Evolutionary conservation across 2,113 vertebrate genomes (phyloP), one percentile per base, ranked within the genome.

Genomic region (Daphoenositta chrysoptera): DNA sequence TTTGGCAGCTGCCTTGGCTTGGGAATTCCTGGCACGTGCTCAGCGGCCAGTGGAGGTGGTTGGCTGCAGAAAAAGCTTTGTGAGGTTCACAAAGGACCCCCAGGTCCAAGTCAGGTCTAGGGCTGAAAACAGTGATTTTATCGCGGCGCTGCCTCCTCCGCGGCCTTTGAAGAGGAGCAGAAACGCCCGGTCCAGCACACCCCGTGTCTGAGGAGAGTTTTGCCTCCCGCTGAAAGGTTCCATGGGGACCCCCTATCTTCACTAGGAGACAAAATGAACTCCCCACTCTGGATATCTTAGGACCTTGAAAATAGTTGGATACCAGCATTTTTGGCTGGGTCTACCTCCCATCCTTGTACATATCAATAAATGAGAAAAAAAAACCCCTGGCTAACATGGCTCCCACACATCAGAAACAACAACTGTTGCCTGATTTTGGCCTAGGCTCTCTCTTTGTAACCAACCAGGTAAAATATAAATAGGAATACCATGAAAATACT

Each of bases 11-110:
- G 40, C 21, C 16, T 72, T 17, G 2, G 0, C 31, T 4, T 14
- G 51, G 61, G 56, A 92, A 83, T 66, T 90, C 64, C 85, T 94
- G 88, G 90, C 76, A 78, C 1, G 0, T 20, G 56, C 56, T 80
- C 47, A 80, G 64, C 8, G 0, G 16, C 0, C 1, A 84, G 53
- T 33, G 33, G 85, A 91, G 84, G 58, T 90, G 58, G 28, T 7
- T 79, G 61, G 70, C 31, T 81, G 72, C 22, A 94, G 42, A 61
- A 81, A 87, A 92, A 90, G 44, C 80, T 92, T 90, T 73, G 54
- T 39, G 56, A 95, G 72, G 64, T 60, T 90, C 86, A 69, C 72
- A 90, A n/a, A 86, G 85, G 78, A 45, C 60, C 56, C 76, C 69
- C 33, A 91, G 71, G 47, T 77, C 56, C 75, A 86, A 87, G 63